Conservation (phyloP, 2,113 vertebrate genomes). For the Aphelocoma coerulescens region DNA sequence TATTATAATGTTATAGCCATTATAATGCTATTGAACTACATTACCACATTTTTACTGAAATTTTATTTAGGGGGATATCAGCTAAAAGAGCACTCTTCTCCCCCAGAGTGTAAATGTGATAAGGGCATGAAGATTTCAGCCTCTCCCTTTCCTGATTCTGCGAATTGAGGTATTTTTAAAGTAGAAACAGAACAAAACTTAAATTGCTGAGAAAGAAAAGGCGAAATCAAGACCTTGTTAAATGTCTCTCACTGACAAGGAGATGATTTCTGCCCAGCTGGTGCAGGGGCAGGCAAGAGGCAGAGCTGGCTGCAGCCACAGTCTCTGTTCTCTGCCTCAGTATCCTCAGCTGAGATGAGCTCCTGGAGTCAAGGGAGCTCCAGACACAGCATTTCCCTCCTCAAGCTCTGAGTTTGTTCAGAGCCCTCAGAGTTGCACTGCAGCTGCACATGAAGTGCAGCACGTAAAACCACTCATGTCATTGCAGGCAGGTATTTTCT, state of each 20-base stretch:
- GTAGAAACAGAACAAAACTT: neutral
- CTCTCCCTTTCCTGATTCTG: neutral
- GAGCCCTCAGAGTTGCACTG: neutral
- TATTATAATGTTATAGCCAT: neutral
- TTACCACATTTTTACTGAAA: neutral
- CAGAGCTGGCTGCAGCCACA: neutral
- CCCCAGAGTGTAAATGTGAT: neutral
- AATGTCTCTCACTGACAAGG: neutral
- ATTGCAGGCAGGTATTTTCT: neutral
- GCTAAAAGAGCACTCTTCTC: neutral
- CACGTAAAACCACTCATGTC: neutral
- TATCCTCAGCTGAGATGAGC: neutral
- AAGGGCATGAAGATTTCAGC: neutral
- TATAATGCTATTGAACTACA: neutral
- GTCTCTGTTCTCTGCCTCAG: neutral
- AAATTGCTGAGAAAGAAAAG: neutral
- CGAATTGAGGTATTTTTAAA: neutral
- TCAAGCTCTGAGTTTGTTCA: neutral
- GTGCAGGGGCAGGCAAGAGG: neutral
- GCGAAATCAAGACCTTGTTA: neutral
- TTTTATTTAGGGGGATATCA: neutral
- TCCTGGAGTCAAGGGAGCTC: neutral
- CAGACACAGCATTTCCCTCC: neutral
- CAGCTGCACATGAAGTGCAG: neutral
- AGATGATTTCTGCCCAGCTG: neutral